Evolutionary conservation across 2,797 vertebrate genomes (phyloP).

Genomic region (Centroberyx gerrardi): DNA sequence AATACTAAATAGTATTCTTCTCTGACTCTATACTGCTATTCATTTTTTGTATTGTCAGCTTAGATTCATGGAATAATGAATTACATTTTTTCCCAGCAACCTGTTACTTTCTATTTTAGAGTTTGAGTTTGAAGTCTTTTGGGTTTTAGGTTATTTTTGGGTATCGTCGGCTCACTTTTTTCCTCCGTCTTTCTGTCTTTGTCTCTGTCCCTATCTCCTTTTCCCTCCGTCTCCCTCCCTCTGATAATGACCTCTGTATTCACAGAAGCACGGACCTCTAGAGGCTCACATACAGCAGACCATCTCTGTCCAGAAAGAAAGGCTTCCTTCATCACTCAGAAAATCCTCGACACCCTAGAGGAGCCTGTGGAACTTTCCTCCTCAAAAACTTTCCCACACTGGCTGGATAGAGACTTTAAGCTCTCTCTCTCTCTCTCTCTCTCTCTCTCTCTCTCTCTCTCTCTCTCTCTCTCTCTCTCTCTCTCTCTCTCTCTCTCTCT

Average conservation of each 20-base stretch:
- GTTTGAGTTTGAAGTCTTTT: conserved; percentile 13
- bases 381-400: conserved; percentile 21
- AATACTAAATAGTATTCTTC: not conserved
- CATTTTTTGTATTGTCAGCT: conserved; percentile 2
- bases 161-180: not conserved
- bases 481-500: conserved; percentile 3
- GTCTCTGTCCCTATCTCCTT: conserved; percentile 1
- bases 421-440: conserved; percentile 13
- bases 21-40: not conserved
- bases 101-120: conserved; percentile 2
- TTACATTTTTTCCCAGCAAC: conserved; percentile 18
- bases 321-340: conserved; percentile 61
- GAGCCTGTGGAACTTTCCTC: conserved; percentile 25
- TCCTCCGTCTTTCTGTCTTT: too few relatives aligned
- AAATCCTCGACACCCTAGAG: conserved; percentile 31
- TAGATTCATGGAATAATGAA: conserved; percentile 12
- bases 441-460: conserved; percentile 19
- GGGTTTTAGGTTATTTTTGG: not conserved
- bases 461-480: not conserved
- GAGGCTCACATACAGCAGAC: conserved; percentile 40
- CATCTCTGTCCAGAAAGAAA: conserved; percentile 43
- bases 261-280: conserved; percentile 32
- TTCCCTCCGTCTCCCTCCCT: not conserved
- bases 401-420: conserved; percentile 11
- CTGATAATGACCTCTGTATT: conserved; percentile 38